Percentiles rank a stretch among this genome's conserved stretches.
Evolutionary conservation across 1,140 invertebrate species (phyloP).

Genomic region (Zophobas morio): DNA sequence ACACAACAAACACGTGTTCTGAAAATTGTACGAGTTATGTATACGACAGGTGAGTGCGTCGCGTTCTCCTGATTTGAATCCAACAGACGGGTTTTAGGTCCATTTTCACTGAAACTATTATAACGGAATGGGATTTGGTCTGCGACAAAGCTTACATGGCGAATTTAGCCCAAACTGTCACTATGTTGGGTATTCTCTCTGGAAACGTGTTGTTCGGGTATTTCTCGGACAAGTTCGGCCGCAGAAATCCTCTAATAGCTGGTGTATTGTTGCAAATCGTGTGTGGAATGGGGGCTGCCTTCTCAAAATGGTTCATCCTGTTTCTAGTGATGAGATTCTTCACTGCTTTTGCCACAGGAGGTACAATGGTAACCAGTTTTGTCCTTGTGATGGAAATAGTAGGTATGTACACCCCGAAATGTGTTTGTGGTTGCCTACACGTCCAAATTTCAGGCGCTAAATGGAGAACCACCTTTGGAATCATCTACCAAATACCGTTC

Average conservation of each 20-base stretch:
- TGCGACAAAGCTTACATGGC: slow-evolving; percentile 76
- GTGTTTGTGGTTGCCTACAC: no score
- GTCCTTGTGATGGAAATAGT: slow-evolving; percentile 84
- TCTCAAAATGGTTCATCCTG: slow-evolving; percentile 77
- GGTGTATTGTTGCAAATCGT: slow-evolving; percentile 78
- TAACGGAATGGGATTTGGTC: slow-evolving; percentile 83
- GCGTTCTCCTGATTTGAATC: not conserved
- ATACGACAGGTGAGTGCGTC: slow-evolving; percentile 59
- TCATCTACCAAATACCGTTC: slow-evolving; percentile 81
- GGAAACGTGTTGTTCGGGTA: slow-evolving; percentile 83
- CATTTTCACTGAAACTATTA: slow-evolving; percentile 79
- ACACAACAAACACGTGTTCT: slow-evolving; percentile 56
- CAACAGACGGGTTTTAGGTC: slow-evolving; percentile 51
- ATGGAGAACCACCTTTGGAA: slow-evolving; percentile 79
- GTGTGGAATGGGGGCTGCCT: slow-evolving; percentile 76
- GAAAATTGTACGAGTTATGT: slow-evolving; percentile 57
- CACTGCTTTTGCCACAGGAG: slow-evolving; percentile 79
- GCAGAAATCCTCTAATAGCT: slow-evolving; percentile 76
- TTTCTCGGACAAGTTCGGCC: slow-evolving; percentile 82
- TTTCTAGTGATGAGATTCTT: slow-evolving; percentile 81
- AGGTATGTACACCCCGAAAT: slow-evolving; percentile 65
- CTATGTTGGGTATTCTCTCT: slow-evolving; percentile 83
- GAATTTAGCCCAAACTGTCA: slow-evolving; percentile 80
- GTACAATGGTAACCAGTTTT: slow-evolving; percentile 83
- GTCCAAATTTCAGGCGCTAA: slow-evolving; percentile 65